Conservation (phyloP, 2,113 vertebrate genomes). For the Oncorhynchus gorbuscha region DNA sequence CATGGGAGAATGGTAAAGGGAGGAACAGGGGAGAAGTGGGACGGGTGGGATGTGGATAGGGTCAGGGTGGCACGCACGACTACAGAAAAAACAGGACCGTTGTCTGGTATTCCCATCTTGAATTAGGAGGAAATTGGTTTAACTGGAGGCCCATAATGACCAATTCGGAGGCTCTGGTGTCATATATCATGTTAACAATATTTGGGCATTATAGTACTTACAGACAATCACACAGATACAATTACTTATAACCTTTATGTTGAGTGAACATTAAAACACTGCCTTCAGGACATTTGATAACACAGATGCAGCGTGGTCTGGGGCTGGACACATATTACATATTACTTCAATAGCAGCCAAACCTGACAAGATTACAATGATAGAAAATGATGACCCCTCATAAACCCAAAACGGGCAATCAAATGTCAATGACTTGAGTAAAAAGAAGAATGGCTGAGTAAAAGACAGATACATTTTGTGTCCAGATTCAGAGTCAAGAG, state of each 20-base stretch:
- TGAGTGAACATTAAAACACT: background rate
- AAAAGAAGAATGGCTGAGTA: no score
- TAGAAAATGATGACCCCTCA: background rate
- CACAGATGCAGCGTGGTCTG: background rate
- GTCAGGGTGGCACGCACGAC: background rate
- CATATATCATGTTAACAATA: background rate
- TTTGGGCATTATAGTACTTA: background rate
- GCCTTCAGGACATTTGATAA: background rate
- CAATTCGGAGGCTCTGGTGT: background rate
- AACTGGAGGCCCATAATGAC: background rate
- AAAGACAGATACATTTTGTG: background rate
- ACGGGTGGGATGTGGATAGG: background rate
- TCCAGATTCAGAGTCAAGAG: background rate
- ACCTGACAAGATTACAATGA: conserved; percentile 7
- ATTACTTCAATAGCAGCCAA: background rate
- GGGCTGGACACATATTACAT: background rate
- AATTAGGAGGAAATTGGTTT: background rate
- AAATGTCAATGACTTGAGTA: no score
- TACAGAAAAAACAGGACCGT: conserved; percentile 24
- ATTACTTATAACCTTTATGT: background rate
- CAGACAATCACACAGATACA: conserved; percentile 1
- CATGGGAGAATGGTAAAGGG: conserved; percentile 9
- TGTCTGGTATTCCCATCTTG: conserved; percentile 53
- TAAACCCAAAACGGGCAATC: background rate
- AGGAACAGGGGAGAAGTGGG: background rate